Evolutionary conservation across 2,113 vertebrate species (phyloP).

Genomic region (Cyphomyrus discorhynchus): DNA sequence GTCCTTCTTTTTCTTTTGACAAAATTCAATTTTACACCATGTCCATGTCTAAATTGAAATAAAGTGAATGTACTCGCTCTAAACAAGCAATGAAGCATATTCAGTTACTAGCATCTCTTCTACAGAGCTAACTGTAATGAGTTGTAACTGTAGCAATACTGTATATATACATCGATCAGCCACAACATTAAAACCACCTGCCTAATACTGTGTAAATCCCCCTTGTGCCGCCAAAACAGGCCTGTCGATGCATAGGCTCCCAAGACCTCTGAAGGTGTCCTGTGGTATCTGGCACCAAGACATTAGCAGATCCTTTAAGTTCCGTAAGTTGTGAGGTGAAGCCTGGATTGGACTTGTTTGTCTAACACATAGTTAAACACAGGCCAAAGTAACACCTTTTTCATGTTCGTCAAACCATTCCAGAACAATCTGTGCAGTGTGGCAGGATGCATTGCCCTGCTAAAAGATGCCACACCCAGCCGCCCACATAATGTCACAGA

Average conservation of each 20-base stretch:
- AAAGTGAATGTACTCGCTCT: neutral
- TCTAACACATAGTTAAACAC: neutral
- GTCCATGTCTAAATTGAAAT: neutral
- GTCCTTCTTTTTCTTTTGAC: neutral
- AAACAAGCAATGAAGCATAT: neutral
- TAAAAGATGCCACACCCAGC: neutral
- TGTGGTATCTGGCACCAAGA: neutral
- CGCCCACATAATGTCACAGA: neutral
- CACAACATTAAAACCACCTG: neutral
- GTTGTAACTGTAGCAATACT: neutral
- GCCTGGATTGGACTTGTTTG: neutral
- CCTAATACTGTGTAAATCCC: neutral
- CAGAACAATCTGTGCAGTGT: neutral
- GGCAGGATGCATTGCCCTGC: neutral
- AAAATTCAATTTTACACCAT: neutral
- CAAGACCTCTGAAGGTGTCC: neutral
- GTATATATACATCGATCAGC: neutral
- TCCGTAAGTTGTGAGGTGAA: neutral
- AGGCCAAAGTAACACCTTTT: neutral
- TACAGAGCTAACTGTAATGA: neutral
- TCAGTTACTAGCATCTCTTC: neutral
- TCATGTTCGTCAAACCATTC: neutral
- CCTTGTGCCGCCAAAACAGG: neutral
- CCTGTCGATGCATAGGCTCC: neutral
- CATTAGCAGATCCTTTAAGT: neutral